A percentile compares a stretch with the other conserved stretches of the same genome.
Conservation (phyloP, 23 tunicate species). For the Styela clava region DNA sequence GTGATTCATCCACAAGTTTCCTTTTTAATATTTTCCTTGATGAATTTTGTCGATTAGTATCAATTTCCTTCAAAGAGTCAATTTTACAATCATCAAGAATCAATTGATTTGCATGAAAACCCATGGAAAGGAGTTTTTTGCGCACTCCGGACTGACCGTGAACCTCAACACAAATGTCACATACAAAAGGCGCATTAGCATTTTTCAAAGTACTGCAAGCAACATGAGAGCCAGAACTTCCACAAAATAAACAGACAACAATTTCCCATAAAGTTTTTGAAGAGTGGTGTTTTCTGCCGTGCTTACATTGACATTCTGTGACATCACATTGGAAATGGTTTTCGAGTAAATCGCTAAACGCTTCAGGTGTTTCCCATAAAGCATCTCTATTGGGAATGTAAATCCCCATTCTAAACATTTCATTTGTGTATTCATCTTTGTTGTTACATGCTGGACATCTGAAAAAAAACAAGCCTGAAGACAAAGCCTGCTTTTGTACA, state of each 20-base stretch:
- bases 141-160: neutral
- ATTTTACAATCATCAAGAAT: neutral
- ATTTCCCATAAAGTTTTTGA: constrained; percentile 58
- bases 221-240: constrained; percentile 70
- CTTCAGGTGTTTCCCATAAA: constrained; percentile 86
- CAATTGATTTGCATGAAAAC: neutral
- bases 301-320: constrained; percentile 47
- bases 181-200: neutral
- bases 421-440: constrained; percentile 25
- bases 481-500: constrained; percentile 79
- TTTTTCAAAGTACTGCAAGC: constrained; percentile 27
- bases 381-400: constrained; percentile 88
- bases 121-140: constrained; percentile 1
- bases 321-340: constrained; percentile 57
- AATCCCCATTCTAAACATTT: constrained; percentile 80
- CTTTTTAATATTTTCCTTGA: neutral
- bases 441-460: constrained; percentile 94
- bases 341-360: constrained; percentile 57
- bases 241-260: constrained; percentile 70
- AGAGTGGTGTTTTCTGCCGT: constrained; percentile 54
- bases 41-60: neutral
- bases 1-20: neutral
- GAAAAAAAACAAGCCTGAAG: constrained; percentile 66
- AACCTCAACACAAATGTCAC: constrained; percentile 14
- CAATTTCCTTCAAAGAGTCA: neutral